Percentiles rank a stretch among this genome's conserved stretches.
phyloP scores from a whole-genome alignment of 2,888 invertebrate species.

The Anthrax anthrax region DNA sequence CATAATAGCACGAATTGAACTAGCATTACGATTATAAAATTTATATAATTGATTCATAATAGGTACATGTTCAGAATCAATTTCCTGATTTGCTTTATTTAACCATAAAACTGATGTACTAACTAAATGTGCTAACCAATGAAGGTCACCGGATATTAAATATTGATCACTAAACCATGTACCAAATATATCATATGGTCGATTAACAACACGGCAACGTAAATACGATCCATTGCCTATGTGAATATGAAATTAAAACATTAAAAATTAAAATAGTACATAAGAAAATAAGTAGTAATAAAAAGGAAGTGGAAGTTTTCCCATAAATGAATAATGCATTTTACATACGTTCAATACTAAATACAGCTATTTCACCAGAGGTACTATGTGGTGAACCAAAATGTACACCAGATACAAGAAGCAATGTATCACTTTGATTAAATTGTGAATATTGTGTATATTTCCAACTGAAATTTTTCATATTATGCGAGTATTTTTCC shows the following conservation, averaged over 20 bases:
- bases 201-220: constrained; percentile 61
- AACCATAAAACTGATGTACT: constrained; percentile 64
- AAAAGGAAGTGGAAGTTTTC: too few relatives aligned
- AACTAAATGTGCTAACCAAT: constrained; percentile 61
- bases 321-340: constrained; percentile 4
- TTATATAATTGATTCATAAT: constrained; percentile 56
- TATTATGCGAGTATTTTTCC: constrained; percentile 55
- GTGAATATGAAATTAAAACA: not conserved
- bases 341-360: constrained; percentile 49
- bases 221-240: constrained; percentile 48
- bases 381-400: constrained; percentile 59
- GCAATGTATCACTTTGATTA: constrained; percentile 62
- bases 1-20: constrained; percentile 62
- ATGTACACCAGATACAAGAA: constrained; percentile 72
- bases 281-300: not conserved
- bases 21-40: constrained; percentile 68
- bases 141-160: constrained; percentile 64
- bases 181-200: constrained; percentile 77
- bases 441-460: constrained; percentile 79
- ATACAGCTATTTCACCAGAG: constrained; percentile 79
- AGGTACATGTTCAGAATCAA: constrained; percentile 62
- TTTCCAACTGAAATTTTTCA: constrained; percentile 71
- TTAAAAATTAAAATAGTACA: not conserved
- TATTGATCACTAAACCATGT: constrained; percentile 78
- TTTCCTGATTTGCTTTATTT: constrained; percentile 69